Conservation (phyloP, 2,888 invertebrate species). For the Celastrina argiolus region DNA sequence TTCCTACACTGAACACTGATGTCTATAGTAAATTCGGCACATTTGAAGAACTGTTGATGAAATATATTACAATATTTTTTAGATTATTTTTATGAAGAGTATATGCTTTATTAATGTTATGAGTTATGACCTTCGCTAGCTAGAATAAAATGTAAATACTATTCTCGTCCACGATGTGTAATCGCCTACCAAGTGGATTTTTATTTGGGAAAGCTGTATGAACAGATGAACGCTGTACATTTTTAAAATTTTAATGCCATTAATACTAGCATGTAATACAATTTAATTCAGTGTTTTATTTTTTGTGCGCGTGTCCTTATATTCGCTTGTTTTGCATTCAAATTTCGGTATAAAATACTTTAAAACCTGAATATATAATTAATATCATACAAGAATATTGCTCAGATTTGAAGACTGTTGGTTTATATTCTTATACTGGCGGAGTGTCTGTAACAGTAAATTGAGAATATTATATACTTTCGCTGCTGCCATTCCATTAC, state of each 20-base stretch:
- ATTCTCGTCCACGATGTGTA: background rate
- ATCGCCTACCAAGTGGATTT: background rate
- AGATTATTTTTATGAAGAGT: background rate
- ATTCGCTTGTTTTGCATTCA: no score
- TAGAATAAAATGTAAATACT: background rate
- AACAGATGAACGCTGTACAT: no score
- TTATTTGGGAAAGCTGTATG: background rate
- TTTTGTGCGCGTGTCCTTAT: no score
- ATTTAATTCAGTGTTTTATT: no score
- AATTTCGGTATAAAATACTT: no score
- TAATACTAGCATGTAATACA: no score
- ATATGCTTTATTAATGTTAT: background rate
- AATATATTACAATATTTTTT: background rate
- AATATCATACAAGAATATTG: background rate
- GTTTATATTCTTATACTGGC: background rate
- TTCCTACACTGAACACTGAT: background rate
- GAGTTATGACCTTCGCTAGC: constrained; percentile 6
- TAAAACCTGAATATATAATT: no score
- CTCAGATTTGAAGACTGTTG: background rate
- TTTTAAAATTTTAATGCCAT: no score
- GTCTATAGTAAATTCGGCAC: background rate
- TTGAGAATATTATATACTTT: background rate
- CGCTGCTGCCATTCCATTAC: background rate
- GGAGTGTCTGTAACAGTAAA: background rate
- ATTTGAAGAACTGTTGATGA: background rate